phyloP scores from a whole-genome alignment of 2,888 invertebrate genomes.

The Dichetophora obliterata region DNA sequence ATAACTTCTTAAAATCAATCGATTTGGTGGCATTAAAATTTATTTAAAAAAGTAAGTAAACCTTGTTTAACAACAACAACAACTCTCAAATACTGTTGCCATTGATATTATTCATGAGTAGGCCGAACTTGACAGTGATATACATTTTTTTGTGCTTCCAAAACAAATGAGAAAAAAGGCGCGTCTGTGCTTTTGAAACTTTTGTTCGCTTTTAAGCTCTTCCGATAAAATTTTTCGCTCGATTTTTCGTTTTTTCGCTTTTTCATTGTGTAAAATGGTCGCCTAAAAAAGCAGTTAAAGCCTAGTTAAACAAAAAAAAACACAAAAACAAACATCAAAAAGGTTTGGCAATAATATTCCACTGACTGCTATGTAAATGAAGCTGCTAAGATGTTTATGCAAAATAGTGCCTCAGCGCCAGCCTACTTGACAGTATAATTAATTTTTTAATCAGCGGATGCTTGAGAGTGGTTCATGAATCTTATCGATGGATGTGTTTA shows the following conservation, averaged over 20 bases:
- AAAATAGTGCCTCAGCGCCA: neutral
- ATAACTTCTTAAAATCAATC: conserved; percentile 36
- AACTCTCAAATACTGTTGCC: conserved; percentile 26
- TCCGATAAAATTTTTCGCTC: neutral
- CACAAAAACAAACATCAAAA: conserved; percentile 1
- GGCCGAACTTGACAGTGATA: conserved; percentile 64
- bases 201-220: neutral
- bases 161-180: neutral
- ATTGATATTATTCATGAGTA: conserved; percentile 63
- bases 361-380: neutral
- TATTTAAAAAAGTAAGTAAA: neutral
- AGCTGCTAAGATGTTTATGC: neutral
- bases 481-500: too few relatives aligned
- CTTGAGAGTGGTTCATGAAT: too few relatives aligned
- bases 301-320: too few relatives aligned
- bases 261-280: neutral
- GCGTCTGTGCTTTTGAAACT: neutral
- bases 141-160: conserved; percentile 54
- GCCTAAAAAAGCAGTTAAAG: neutral
- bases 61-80: too few relatives aligned
- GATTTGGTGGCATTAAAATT: neutral
- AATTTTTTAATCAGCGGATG: too few relatives aligned
- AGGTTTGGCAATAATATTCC: neutral
- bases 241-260: neutral
- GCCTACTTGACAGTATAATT: too few relatives aligned